phyloP scores from a whole-genome alignment of 2,888 invertebrate species.

The Meandrusa payeni region DNA sequence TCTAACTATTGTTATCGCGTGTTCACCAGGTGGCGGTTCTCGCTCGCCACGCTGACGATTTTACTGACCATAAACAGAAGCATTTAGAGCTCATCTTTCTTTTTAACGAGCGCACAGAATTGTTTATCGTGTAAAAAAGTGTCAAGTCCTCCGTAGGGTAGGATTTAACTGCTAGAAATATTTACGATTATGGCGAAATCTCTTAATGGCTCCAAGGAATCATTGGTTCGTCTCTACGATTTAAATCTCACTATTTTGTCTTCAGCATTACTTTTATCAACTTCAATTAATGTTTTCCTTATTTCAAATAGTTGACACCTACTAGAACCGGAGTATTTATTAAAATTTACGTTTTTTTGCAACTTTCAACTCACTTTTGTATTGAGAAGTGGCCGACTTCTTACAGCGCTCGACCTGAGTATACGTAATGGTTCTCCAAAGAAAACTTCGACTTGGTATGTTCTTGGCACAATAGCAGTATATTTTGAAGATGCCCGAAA shows the following conservation, averaged over 20 bases:
- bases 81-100: constrained; percentile 78
- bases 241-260: not conserved
- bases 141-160: constrained; percentile 53
- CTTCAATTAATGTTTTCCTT: no score
- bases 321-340: no score
- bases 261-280: not conserved
- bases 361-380: no score
- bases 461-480: no score
- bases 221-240: not conserved
- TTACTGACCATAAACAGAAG: constrained; percentile 75
- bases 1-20: constrained; percentile 41
- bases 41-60: constrained; percentile 66
- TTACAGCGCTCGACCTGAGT: no score
- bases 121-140: constrained; percentile 75
- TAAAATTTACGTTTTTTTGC: no score
- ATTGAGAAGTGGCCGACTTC: no score
- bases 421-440: no score
- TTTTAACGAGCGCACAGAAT: constrained; percentile 72
- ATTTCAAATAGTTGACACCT: no score
- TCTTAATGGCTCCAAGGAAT: constrained; percentile 13
- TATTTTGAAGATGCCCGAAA: no score
- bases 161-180: constrained; percentile 62
- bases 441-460: no score
- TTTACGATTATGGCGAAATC: constrained; percentile 55
- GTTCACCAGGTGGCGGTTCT: constrained; percentile 51